phyloP scores from a whole-genome alignment of 2,113 vertebrate genomes.

The Theropithecus gelada region DNA sequence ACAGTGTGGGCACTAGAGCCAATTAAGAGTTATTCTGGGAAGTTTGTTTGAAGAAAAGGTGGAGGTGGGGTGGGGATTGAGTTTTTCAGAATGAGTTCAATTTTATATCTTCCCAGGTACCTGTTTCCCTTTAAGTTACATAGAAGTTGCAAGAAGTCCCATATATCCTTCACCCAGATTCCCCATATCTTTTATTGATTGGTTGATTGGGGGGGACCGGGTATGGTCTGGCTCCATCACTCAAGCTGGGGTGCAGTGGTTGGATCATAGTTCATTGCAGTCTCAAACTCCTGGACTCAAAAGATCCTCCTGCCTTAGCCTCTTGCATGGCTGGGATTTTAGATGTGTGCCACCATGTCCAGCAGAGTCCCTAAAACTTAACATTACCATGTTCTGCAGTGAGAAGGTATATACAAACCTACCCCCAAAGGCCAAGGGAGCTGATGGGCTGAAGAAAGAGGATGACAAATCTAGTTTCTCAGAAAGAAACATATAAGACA shows the following conservation, averaged over 20 bases:
- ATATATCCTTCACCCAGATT: background rate
- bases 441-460: background rate
- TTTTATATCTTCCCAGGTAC: background rate
- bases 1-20: too few species aligned
- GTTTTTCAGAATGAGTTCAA: background rate
- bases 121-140: background rate
- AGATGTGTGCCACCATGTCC: too few species aligned
- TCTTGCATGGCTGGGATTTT: too few species aligned
- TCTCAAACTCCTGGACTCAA: too few species aligned
- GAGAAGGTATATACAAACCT: background rate
- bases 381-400: background rate
- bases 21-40: background rate
- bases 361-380: background rate
- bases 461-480: background rate
- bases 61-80: background rate
- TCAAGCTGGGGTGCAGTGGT: too few species aligned
- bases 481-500: background rate
- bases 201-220: too few species aligned
- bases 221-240: too few species aligned
- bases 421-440: background rate
- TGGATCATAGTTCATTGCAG: too few species aligned
- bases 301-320: too few species aligned
- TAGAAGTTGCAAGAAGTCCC: background rate
- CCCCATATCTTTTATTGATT: background rate
- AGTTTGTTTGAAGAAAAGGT: background rate